Base-by-base conservation (phyloP, 2,113 vertebrate species). In the Sisor rabdophorus region DNA sequence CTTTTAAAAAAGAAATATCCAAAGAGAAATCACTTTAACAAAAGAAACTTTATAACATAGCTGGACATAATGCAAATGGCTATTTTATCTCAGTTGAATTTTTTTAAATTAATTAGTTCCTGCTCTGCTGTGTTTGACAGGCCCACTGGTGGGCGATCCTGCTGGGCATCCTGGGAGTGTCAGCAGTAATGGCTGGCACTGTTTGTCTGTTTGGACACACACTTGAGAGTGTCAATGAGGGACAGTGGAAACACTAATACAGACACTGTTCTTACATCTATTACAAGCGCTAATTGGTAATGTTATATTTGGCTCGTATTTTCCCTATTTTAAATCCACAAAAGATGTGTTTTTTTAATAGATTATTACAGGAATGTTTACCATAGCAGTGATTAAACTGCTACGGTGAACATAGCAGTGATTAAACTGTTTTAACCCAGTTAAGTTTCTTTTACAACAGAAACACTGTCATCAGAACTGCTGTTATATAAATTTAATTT, bases 101-200 rank as follows among this genome's bases (percentile, higher is more conserved):
- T 4, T 44, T 44, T 44, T 44, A 7, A 47, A 47, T 77, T 58
- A 17, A 13, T 74, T 28, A 32, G 13, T 36, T 13, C 24, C 20
- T 68, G 2, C 1, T 61, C 10, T 61, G 2, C 26, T 64, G 22
- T 48, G 4, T 75, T 75, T 50, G 69, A 24, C 80, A 92, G 93
- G 89, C 84, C 48, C 59, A 89, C 26, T 93, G 91, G 91, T 93
- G 93, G 91, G 89, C 81, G 36, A 89, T 90, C n/a, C 88, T 94
- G 56, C 68, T 93, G 61, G 87, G 79, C 24, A 87, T 93, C 73
- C 86, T 93, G 71, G 77, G 77, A 0, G 36, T 93, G 26, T 91
- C 90, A 17, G 89, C 78, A 2, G 48, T 91, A 72, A 93, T 93
- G 92, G 89, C 88, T 19, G 85, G 88, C 75, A 92, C 84, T 0